Evolutionary conservation across 2,888 invertebrate species (phyloP).

Genomic region (Sturmia bella): DNA sequence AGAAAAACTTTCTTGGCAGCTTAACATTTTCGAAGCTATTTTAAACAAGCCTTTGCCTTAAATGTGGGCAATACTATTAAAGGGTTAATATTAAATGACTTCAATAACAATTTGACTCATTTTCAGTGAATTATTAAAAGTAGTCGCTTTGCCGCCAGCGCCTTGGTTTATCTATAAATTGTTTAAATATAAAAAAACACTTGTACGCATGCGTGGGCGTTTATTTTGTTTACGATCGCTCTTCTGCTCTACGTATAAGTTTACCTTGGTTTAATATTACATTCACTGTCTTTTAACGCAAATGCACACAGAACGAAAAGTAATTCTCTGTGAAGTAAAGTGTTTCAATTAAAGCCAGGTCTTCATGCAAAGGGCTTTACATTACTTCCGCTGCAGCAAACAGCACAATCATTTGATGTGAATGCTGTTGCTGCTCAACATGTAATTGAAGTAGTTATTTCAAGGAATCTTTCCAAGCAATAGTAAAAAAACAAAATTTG

Average conservation of each 20-base stretch:
- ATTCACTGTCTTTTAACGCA: conserved; percentile 4
- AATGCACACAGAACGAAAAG: conserved; percentile 20
- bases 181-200: conserved; percentile 51
- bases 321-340: conserved; percentile 31
- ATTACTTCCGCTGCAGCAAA: conserved; percentile 6
- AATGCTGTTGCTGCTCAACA: conserved; percentile 11
- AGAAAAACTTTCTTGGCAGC: too few relatives aligned
- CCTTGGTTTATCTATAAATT: conserved; percentile 37
- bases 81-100: conserved; percentile 26
- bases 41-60: neutral
- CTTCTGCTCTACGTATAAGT: conserved; percentile 28
- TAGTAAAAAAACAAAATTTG: conserved; percentile 6
- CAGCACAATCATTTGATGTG: neutral
- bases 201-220: conserved; percentile 68
- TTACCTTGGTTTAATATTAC: conserved; percentile 58
- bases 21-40: too few relatives aligned
- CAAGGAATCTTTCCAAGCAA: conserved; percentile 55
- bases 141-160: conserved; percentile 47
- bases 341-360: conserved; percentile 55
- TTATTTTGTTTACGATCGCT: conserved; percentile 44
- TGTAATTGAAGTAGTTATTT: conserved; percentile 63
- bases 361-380: conserved; percentile 29
- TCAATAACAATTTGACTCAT: conserved; percentile 45
- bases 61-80: conserved; percentile 1
- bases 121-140: conserved; percentile 37